Evolutionary conservation across 35 echinoderm and acorn worm genomes (phyloP).

Genomic region (Ptychodera flava): DNA sequence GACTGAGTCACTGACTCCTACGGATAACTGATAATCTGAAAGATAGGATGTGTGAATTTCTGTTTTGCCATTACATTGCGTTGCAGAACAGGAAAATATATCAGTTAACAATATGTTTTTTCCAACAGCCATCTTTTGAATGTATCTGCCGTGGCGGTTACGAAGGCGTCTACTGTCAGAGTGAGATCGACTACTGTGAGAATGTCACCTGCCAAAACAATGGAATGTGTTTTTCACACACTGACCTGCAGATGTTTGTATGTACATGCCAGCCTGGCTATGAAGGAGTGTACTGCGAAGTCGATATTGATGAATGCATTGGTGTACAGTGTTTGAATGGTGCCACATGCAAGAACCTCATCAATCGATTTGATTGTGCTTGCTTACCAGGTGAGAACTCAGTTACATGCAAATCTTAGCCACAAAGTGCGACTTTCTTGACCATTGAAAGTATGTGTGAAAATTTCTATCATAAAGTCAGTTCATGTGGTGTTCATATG

Average conservation of each 20-base stretch:
- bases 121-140: neutral
- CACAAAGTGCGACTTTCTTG: too few relatives aligned
- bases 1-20: too few relatives aligned
- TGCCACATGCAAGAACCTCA: conserved; percentile 28
- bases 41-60: too few relatives aligned
- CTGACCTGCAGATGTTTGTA: conserved; percentile 12
- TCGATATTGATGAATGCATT: conserved; percentile 44
- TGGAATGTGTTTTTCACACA: conserved; percentile 35
- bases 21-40: too few relatives aligned
- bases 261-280: conserved; percentile 61
- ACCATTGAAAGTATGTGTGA: too few relatives aligned
- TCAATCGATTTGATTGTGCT: conserved; percentile 17
- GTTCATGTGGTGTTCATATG: too few relatives aligned
- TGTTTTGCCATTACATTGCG: too few relatives aligned
- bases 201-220: conserved; percentile 31
- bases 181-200: conserved; percentile 69
- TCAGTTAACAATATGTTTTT: too few relatives aligned
- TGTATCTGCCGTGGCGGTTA: conserved; percentile 20
- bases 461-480: too few relatives aligned
- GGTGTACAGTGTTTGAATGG: conserved; percentile 56
- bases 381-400: conserved; percentile 36
- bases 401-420: too few relatives aligned
- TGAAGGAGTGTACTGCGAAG: conserved; percentile 36
- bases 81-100: too few relatives aligned
- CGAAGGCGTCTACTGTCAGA: conserved; percentile 49